Evolutionary conservation across 2,797 vertebrate species (phyloP), one percentile per base, ranked within the genome.

Genomic region (Tiaroga cobitis): DNA sequence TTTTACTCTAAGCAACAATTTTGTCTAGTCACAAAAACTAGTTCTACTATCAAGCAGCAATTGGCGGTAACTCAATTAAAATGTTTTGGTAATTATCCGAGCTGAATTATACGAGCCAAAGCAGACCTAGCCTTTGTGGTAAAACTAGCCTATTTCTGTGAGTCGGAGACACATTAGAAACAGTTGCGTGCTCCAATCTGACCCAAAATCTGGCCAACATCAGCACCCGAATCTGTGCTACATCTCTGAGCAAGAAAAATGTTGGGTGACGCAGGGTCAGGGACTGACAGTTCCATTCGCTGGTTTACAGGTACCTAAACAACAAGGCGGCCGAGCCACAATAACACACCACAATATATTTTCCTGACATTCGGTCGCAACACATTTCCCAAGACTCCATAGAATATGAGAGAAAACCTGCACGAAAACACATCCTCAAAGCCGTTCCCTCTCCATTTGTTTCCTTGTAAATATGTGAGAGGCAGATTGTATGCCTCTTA

Each of bases 261-360:
- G 87, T 80, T 90, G 82, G 85, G 80, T 49, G 80, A 89, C 85
- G 80, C 81, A 67, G 29, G 89, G 83, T 88, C 88, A 86, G 79
- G 86, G 81, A 86, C 85, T 90, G 89, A 89, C 89, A 89, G 81
- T 86, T 90, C 65, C 86, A 88, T 88, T 90, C 83, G 65, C 51
- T 49, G 72, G 68, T 88, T 86, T 87, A 89, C 85, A 90, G 89
- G 87, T 87, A 83, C 41, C 74, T 85, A 37, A 61, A 90, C 87
- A 90, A 89, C 83, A 86, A 87, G 84, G 85, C 77, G 80, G 79
- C 61, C 32, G 37, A 86, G 85, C 86, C 79, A 85, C 85, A 87
- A 85, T 82, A 88, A 82, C 85, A 87, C 65, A 79, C 72, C 69
- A 78, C 84, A 84, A 88, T 91, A 89, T 90, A 88, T 91, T 90